Conservation (phyloP, 2,113 vertebrate genomes). For the Bubo scandiacus region DNA sequence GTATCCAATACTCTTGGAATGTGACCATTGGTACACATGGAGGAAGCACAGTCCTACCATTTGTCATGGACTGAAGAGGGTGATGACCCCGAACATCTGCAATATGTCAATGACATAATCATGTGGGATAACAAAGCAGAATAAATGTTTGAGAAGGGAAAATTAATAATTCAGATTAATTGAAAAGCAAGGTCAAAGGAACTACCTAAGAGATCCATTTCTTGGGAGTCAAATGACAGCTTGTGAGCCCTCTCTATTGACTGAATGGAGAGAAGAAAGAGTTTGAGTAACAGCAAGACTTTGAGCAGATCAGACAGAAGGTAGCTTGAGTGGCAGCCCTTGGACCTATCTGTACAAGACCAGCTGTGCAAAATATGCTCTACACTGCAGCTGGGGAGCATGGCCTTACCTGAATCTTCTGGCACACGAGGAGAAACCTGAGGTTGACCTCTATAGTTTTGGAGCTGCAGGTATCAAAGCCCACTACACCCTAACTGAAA, state of each 20-base stretch:
- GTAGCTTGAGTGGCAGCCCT: too few species aligned
- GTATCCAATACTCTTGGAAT: not conserved
- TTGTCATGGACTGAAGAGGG: not conserved
- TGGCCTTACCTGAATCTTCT: not conserved
- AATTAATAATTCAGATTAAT: not conserved
- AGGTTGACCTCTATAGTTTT: not conserved
- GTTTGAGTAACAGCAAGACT: too few species aligned
- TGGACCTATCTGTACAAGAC: too few species aligned
- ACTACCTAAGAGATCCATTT: not conserved
- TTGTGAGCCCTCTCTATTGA: too few species aligned
- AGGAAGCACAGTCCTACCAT: not conserved
- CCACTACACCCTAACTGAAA: not conserved
- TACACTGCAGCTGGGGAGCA: not conserved
- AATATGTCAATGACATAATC: not conserved
- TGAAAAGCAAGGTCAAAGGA: not conserved
- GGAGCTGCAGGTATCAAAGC: not conserved
- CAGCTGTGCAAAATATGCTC: not conserved
- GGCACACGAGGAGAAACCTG: not conserved
- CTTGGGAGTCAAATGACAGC: too few species aligned
- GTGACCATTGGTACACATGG: not conserved
- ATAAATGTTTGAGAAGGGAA: not conserved
- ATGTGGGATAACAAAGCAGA: not conserved
- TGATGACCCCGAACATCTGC: not conserved
- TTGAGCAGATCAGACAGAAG: too few species aligned
- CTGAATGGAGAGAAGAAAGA: too few species aligned